A percentile compares a stretch with the other conserved stretches of the same genome.
Conservation (phyloP, 2,888 invertebrate genomes). For the Cecidostiba fungosa region DNA sequence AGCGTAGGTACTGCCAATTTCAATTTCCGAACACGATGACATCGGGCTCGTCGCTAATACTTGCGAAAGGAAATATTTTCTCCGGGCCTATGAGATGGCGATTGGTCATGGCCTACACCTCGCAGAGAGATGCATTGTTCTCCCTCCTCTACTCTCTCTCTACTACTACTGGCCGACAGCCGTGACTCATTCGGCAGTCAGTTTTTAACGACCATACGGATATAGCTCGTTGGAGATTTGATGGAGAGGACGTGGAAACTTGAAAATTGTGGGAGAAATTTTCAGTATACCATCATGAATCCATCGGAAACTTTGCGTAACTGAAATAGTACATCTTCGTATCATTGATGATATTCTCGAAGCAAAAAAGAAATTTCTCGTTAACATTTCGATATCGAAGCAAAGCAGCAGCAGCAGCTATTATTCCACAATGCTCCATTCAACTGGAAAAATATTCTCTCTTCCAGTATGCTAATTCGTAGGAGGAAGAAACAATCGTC, state of each 20-base stretch:
- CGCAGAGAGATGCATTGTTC: conserved; percentile 31
- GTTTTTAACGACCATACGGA: conserved; percentile 23
- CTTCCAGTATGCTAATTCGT: neutral
- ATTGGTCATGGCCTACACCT: conserved; percentile 55
- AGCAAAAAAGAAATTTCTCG: no score
- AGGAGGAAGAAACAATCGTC: neutral
- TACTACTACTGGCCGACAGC: conserved; percentile 6
- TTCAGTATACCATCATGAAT: no score
- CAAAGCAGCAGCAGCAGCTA: neutral
- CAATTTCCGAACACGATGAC: conserved; percentile 60
- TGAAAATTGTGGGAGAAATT: neutral
- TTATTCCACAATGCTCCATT: neutral
- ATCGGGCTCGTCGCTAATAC: neutral
- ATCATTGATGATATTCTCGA: no score
- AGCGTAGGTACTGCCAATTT: conserved; percentile 67
- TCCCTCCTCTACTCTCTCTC: no score
- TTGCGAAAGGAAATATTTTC: conserved; percentile 54
- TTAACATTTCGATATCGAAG: neutral
- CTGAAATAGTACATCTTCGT: neutral
- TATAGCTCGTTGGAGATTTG: neutral
- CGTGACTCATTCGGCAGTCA: conserved; percentile 37
- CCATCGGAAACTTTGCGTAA: neutral
- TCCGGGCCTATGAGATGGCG: conserved; percentile 12
- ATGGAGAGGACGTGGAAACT: neutral
- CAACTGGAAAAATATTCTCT: neutral